Evolutionary conservation across 1,140 invertebrate genomes (phyloP), one percentile per base, ranked within the genome.

Genomic region (Ephestia elutella): DNA sequence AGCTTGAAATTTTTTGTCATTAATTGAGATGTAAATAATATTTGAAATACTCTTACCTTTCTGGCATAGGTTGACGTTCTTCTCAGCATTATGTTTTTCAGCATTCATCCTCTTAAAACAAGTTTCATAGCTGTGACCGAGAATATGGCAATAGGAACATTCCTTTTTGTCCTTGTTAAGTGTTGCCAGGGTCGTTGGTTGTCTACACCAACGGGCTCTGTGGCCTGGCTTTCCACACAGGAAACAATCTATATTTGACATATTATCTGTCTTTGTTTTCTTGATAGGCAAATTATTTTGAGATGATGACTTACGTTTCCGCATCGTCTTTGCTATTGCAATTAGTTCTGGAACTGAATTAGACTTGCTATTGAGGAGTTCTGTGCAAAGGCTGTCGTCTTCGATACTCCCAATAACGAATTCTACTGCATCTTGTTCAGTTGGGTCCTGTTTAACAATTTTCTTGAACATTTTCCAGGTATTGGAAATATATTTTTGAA

Each of bases 391-490:
- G 8, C 9, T n/a, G 0, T 65, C 63, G 18, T 65, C 63, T 8
- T 9, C 35, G 28, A 66, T 66, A 17, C 64, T 66, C 21, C 64
- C 64, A 32, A 66, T 60, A 0, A 66, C 58, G 53, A 66, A 66
- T 53, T 66, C 60, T 5, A 63, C 60, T 11, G 60, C 60, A 53
- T 66, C 57, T 56, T 63, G 57, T 17, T 63, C 57, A 10, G 60
- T 62, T n/a, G 64, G 65, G 50, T 66, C 58, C 4, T 60, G 65
- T 55, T 66, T 66, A 5, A 67, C 58, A 17, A 67, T 67, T 28
- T 59, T 60, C 25, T 66, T 66, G 44, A 60, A 66, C 60, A 63
- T 60, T 32, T 15, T 48, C 65, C 65, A 66, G 2, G 58, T 15
- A 53, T 63, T 66, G 3, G 65, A 63, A 10, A 68, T 68, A 25